These are phyloP conservation scores for Rhizoglyphus robini DNA, from an alignment of 1,140 invertebrate genomes.

Conservation along the genomic window DNA sequence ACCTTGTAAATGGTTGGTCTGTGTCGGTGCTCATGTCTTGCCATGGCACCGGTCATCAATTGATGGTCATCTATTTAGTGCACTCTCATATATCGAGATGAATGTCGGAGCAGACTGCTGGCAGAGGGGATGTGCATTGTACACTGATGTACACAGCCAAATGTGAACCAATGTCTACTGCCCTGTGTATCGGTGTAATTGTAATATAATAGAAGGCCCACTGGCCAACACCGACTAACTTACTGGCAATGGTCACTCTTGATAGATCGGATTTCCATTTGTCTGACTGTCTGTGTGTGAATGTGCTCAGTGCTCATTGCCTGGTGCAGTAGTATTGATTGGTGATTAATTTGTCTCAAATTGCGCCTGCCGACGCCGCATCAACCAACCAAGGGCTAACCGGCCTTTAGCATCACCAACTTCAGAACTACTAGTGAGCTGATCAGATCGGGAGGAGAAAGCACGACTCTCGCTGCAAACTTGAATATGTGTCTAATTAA, in stretches of 20 bases:
- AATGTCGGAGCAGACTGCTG: too few relatives aligned
- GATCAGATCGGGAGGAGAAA: neutral
- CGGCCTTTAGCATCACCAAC: neutral
- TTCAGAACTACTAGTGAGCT: neutral
- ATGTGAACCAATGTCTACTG: too few relatives aligned
- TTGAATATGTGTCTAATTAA: slow-evolving; percentile 15
- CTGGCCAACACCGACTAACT: too few relatives aligned
- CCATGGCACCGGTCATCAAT: too few relatives aligned
- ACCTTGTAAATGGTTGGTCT: too few relatives aligned
- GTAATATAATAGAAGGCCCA: slow-evolving; percentile 8
- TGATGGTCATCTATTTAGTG: too few relatives aligned
- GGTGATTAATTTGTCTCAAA: slow-evolving; percentile 14
- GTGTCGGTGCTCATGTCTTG: too few relatives aligned
- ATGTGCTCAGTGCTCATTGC: neutral
- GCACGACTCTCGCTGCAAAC: neutral
- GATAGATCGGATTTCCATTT: neutral
- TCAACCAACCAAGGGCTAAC: neutral
- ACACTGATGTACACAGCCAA: too few relatives aligned
- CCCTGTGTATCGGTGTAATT: too few relatives aligned
- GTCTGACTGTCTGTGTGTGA: neutral
- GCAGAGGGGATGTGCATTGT: too few relatives aligned
- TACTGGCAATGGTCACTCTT: neutral
- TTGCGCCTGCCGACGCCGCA: neutral
- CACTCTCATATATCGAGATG: too few relatives aligned
- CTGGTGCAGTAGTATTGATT: neutral